Conservation (phyloP, 2,888 invertebrate species). For the Lasioglossum oenotherae region DNA sequence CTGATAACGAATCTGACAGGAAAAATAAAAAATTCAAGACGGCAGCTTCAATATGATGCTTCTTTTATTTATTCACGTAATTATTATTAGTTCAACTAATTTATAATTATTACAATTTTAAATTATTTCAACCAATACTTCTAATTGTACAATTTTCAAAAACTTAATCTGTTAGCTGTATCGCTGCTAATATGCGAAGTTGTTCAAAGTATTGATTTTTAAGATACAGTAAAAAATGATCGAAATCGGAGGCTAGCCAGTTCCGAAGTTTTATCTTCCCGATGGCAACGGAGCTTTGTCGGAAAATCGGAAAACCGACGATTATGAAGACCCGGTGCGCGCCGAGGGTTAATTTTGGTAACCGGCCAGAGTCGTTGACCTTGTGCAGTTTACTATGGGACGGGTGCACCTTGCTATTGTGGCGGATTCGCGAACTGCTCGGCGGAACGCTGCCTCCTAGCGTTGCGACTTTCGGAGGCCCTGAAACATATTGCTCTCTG, state of each 20-base stretch:
- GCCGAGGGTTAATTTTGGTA: slow-evolving; percentile 64
- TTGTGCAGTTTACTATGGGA: slow-evolving; percentile 13
- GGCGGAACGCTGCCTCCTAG: not conserved
- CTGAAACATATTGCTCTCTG: not conserved
- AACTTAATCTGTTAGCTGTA: too few species aligned
- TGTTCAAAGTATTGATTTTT: not conserved
- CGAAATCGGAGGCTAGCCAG: not conserved
- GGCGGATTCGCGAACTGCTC: not conserved
- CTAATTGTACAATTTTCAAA: too few species aligned
- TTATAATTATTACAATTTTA: too few species aligned
- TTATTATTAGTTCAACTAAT: too few species aligned
- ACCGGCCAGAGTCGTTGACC: slow-evolving; percentile 58
- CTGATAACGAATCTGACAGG: too few species aligned
- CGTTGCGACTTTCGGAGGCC: not conserved
- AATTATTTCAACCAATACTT: too few species aligned
- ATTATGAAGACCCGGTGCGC: slow-evolving; percentile 37
- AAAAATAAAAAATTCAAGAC: too few species aligned
- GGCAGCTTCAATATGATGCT: too few species aligned
- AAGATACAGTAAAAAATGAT: not conserved
- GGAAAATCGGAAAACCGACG: slow-evolving; percentile 38
- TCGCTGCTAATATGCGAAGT: not conserved
- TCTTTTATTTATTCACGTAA: too few species aligned
- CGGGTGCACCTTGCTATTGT: not conserved
- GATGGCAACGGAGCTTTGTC: not conserved
- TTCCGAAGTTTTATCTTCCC: not conserved